phyloP scores from a whole-genome alignment of 2,888 invertebrate genomes.

The Megalurothrips usitatus region DNA sequence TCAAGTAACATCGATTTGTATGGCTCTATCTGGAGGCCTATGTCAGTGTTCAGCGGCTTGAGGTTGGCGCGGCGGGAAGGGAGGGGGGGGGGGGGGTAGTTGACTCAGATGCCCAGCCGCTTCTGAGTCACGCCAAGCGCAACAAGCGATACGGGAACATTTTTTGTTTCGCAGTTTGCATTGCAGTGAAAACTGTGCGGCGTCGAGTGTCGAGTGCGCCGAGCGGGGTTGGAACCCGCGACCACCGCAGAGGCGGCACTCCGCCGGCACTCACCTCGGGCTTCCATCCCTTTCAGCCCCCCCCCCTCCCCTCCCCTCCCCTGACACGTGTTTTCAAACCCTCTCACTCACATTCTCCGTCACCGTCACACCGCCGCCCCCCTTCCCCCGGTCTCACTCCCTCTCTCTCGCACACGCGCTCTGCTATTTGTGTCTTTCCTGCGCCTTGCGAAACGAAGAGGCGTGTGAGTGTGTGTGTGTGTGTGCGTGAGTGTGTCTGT shows the following conservation, averaged over 20 bases:
- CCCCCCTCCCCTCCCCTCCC: constrained; percentile 19
- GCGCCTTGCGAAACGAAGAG: constrained; percentile 12
- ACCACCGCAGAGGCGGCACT: constrained; percentile 14
- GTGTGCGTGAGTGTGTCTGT: background rate
- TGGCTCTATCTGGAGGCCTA: too few species aligned
- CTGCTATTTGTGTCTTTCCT: constrained; percentile 21
- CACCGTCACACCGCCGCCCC: constrained; percentile 4
- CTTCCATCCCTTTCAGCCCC: constrained; percentile 21
- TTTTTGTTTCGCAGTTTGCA: too few species aligned
- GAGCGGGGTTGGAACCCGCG: background rate
- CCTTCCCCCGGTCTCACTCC: constrained; percentile 3
- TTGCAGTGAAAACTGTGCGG: background rate
- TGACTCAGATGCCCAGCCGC: too few species aligned
- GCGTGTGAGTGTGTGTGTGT: background rate
- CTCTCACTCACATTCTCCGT: background rate
- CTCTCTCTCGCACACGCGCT: background rate
- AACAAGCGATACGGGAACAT: too few species aligned
- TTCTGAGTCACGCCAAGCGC: too few species aligned
- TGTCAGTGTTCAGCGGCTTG: too few species aligned
- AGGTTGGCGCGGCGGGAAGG: too few species aligned
- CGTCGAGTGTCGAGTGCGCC: background rate
- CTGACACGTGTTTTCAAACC: background rate
- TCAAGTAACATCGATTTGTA: too few species aligned
- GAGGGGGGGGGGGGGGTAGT: too few species aligned
- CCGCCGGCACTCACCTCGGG: background rate